Conservation (phyloP, 2,113 vertebrate genomes). For the Tinamus guttatus region DNA sequence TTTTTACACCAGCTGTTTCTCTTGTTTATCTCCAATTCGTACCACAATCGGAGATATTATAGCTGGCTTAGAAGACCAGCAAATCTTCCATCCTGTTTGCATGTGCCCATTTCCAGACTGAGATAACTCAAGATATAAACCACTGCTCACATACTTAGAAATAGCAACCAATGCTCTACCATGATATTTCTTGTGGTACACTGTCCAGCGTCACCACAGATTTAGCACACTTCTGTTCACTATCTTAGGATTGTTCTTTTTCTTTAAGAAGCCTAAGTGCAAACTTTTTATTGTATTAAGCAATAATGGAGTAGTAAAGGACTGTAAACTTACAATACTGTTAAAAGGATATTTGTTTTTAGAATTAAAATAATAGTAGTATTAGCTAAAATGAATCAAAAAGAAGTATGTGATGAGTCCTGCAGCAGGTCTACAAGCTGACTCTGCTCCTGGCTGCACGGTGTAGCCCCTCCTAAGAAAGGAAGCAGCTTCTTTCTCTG, state of each 20-base stretch:
- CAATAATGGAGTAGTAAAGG: neutral
- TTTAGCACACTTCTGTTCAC: neutral
- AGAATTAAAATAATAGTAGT: neutral
- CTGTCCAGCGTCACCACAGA: neutral
- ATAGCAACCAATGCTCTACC: neutral
- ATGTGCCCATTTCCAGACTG: neutral
- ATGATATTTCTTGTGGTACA: neutral
- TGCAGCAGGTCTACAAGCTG: neutral
- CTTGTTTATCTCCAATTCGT: constrained; percentile 43
- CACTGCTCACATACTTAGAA: neutral
- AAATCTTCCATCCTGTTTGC: neutral
- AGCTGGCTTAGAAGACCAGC: constrained; percentile 11
- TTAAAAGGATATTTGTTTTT: neutral
- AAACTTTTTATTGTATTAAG: neutral
- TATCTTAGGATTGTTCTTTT: neutral
- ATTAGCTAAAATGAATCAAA: neutral
- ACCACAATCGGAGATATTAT: neutral
- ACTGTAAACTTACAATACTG: neutral
- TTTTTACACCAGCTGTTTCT: constrained; percentile 61
- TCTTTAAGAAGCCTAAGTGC: neutral
- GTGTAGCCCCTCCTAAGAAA: neutral
- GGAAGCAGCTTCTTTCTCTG: neutral
- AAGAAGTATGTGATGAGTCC: neutral
- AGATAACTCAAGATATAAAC: neutral
- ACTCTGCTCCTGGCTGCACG: neutral